Conservation (phyloP, 2,888 invertebrate genomes). For the Rotaria magnacalcarata region DNA sequence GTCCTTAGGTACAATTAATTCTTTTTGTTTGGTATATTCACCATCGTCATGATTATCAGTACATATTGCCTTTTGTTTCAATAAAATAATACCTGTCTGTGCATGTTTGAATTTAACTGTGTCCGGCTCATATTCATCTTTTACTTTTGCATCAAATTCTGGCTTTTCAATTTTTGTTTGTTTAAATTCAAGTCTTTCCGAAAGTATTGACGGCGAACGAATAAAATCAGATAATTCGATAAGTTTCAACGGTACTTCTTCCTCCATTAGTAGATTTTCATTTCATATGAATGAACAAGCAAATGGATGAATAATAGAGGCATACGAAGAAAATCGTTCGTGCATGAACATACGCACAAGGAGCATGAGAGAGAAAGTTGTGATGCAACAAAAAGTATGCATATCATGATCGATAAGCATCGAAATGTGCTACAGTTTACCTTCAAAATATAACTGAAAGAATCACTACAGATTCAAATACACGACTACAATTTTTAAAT, state of each 20-base stretch:
- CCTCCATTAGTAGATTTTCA: neutral
- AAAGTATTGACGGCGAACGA: neutral
- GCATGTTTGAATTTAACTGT: neutral
- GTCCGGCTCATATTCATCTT: neutral
- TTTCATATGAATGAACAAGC: neutral
- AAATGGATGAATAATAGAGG: neutral
- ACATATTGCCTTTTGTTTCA: neutral
- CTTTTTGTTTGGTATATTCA: neutral
- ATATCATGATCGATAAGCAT: neutral
- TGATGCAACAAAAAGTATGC: neutral
- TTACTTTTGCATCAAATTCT: neutral
- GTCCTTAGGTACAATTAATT: conserved; percentile 17
- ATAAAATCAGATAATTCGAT: conserved; percentile 34
- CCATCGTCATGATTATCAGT: neutral
- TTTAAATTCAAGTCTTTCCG: neutral
- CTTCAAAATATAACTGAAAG: neutral
- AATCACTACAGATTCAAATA: neutral
- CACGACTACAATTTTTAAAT: neutral
- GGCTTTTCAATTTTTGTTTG: neutral
- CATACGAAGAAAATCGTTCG: neutral
- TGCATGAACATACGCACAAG: conserved; percentile 17
- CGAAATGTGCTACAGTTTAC: neutral
- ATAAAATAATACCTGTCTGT: neutral
- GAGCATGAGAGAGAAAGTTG: neutral
- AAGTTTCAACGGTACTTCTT: neutral